Evolutionary conservation across 2,888 invertebrate genomes (phyloP).

Genomic region (Anticlea derivata): DNA sequence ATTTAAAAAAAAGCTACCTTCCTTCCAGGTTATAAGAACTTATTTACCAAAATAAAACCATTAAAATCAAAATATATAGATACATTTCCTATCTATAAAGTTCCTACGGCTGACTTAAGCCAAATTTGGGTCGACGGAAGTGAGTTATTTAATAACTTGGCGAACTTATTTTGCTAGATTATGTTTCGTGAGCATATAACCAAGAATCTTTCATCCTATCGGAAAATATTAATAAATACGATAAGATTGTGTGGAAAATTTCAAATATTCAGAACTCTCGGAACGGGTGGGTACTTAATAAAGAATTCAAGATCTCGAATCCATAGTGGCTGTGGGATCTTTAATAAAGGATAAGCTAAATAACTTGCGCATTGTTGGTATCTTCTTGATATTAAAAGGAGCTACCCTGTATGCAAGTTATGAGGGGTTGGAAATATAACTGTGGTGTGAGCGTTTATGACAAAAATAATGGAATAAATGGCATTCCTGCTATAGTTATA

Average conservation of each 20-base stretch:
- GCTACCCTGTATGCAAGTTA: slow-evolving; percentile 21
- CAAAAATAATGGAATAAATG: background rate
- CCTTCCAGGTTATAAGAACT: too few species aligned
- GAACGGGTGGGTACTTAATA: slow-evolving; percentile 48
- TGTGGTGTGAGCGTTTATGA: background rate
- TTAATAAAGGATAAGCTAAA: slow-evolving; percentile 60
- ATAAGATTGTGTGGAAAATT: slow-evolving; percentile 49
- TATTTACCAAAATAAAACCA: too few species aligned
- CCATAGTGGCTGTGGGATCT: slow-evolving; percentile 51
- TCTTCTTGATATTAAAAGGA: slow-evolving; percentile 40
- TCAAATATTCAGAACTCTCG: slow-evolving; percentile 52
- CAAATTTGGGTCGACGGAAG: slow-evolving; percentile 14
- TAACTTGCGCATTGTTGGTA: slow-evolving; percentile 56
- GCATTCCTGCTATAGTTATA: too few species aligned
- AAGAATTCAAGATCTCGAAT: slow-evolving; percentile 65
- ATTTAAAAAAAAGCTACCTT: too few species aligned
- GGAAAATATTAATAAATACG: slow-evolving; percentile 45
- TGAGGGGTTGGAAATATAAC: slow-evolving; percentile 10
- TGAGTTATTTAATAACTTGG: slow-evolving; percentile 24
- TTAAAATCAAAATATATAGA: background rate
- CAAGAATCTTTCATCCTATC: slow-evolving; percentile 34
- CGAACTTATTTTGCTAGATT: slow-evolving; percentile 14
- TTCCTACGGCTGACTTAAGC: background rate
- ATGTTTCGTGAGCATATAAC: slow-evolving; percentile 10
- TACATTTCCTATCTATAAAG: background rate